Evolutionary conservation across 1,140 invertebrate genomes (phyloP).

Genomic region (Lordiphosa clarofinis): DNA sequence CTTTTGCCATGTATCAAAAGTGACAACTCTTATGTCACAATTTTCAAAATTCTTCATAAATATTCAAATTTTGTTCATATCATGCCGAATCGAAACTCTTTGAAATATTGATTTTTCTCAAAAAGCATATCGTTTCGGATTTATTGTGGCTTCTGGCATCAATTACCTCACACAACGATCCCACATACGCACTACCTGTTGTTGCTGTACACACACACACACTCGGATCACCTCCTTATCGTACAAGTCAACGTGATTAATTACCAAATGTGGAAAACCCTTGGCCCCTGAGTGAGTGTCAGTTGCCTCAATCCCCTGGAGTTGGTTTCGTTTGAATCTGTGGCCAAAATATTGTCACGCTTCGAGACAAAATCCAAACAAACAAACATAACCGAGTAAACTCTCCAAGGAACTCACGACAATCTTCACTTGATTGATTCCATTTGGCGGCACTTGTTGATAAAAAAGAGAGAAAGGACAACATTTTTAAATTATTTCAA

Average conservation of each 20-base stretch:
- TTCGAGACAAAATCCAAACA: slow-evolving; percentile 35
- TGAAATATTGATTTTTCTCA: slow-evolving; percentile 46
- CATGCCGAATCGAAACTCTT: slow-evolving; percentile 6
- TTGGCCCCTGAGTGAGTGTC: slow-evolving; percentile 6
- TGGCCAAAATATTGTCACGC: slow-evolving; percentile 77
- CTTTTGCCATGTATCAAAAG: slow-evolving; percentile 57
- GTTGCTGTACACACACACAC: slow-evolving; percentile 24
- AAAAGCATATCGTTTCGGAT: slow-evolving; percentile 51
- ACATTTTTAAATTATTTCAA: slow-evolving; percentile 48
- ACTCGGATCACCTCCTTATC: slow-evolving; percentile 33
- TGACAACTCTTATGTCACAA: slow-evolving; percentile 61
- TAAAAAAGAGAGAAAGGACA: slow-evolving; percentile 36
- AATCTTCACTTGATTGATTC: slow-evolving; percentile 60
- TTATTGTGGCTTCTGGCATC: slow-evolving; percentile 39
- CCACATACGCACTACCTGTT: slow-evolving; percentile 31
- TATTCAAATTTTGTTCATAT: slow-evolving; percentile 53
- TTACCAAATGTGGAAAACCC: slow-evolving; percentile 29
- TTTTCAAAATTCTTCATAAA: slow-evolving; percentile 40
- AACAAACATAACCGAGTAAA: slow-evolving; percentile 23
- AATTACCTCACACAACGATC: slow-evolving; percentile 21
- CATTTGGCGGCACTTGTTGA: slow-evolving; percentile 72
- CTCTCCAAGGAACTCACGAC: slow-evolving; percentile 53
- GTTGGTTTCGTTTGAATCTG: slow-evolving; percentile 56
- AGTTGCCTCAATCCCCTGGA: slow-evolving; percentile 16
- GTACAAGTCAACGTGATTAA: slow-evolving; percentile 39